These are phyloP conservation scores for Dolichopus griseipennis DNA, from an alignment of 2,888 invertebrate genomes.

Conservation along the genomic window DNA sequence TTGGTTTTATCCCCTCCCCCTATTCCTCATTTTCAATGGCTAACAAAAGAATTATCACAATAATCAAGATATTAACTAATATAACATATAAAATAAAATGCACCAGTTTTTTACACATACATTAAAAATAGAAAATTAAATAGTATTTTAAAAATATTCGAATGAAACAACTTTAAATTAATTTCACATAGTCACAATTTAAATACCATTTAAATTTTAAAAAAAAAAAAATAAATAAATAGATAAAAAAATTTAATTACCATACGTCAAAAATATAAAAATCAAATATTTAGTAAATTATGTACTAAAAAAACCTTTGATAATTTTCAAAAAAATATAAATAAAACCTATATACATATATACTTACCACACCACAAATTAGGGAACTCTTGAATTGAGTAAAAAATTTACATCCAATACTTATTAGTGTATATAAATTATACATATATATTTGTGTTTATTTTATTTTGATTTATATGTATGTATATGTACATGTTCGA, in stretches of 20 bases:
- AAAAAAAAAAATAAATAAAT: slow-evolving; percentile 15
- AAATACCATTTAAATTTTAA: not conserved
- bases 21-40: no score
- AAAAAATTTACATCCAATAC: not conserved
- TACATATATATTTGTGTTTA: no score
- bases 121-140: slow-evolving; percentile 12
- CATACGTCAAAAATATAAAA: not conserved
- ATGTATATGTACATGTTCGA: no score
- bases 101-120: not conserved
- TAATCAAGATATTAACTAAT: no score
- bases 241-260: slow-evolving; percentile 19
- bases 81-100: not conserved
- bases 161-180: slow-evolving; percentile 17
- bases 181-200: slow-evolving; percentile 3
- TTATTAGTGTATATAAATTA: not conserved
- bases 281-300: no score
- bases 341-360: no score
- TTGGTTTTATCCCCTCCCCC: no score
- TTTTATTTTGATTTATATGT: no score
- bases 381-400: slow-evolving; percentile 2
- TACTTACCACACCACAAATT: slow-evolving; percentile 7
- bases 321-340: no score
- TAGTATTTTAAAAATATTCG: slow-evolving; percentile 18
- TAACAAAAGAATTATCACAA: no score
- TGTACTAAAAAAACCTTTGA: no score